Evolutionary conservation across 1,140 invertebrate genomes (phyloP), one percentile per base, ranked within the genome.

Genomic region (Camponotus floridanus): DNA sequence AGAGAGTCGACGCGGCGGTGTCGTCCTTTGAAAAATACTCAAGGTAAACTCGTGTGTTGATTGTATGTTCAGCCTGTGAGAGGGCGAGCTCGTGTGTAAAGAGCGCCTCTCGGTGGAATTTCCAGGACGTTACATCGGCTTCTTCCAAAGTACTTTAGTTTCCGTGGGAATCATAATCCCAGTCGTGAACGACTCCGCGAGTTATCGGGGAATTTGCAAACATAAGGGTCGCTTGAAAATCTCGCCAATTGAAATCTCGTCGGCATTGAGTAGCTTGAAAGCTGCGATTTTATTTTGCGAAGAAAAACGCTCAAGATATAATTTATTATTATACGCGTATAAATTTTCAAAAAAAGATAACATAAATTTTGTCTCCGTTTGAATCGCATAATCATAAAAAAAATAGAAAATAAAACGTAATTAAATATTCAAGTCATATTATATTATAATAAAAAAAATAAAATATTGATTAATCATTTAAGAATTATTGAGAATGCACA

Each of bases 11-110:
- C 67, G 79, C 70, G 76, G 80, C 89, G 86, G 80, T 91, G 90
- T 91, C 90, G 88, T 91, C 88, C 91, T 92, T 92, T 92, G 91
- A 88, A 92, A 92, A 92, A 92, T 91, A 91, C 87, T 91, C 90
- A 90, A 91, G 89, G 90, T 88, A 91, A 91, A 91, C 90, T 88
- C 89, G 86, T 86, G 62, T 84, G 89, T 90, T 90, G 89, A 90
- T 91, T 91, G 90, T 91, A 90, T 88, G 88, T 90, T 91, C 90
- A 84, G 89, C 71, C 83, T 73, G 86, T 81, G 76, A 90, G 89
- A 88, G 86, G 73, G 79, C 55, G 68, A 83, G 89, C 55, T 76
- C 81, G 81, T 90, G 87, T 91, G 89, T 88, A 91, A 90, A 91
- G 90, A 91, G 89, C 76, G 55, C 36, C 80, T 76, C 88, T 85